phyloP scores from a whole-genome alignment of 2,797 vertebrate species.

The Siniperca obscura region DNA sequence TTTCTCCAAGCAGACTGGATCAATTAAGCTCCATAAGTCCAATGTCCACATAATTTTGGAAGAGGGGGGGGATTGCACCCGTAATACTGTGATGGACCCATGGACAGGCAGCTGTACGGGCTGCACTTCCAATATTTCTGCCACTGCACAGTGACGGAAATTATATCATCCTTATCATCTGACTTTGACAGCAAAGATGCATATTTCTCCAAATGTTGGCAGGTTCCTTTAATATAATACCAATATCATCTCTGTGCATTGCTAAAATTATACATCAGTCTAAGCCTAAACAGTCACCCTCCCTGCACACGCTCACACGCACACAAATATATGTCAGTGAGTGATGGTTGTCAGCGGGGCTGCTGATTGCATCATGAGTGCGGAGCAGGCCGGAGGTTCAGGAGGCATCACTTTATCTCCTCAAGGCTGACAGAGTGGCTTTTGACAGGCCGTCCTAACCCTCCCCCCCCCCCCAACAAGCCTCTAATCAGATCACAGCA shows the following conservation, averaged over 20 bases:
- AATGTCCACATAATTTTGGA: not conserved
- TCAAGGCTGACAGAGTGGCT: slow-evolving; percentile 86
- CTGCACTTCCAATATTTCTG: not conserved
- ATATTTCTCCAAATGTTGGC: not conserved
- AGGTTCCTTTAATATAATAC: not conserved
- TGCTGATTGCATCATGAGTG: slow-evolving; percentile 83
- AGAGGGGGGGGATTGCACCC: too few relatives aligned
- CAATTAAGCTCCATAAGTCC: not conserved
- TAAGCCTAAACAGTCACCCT: not conserved
- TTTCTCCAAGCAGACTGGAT: not conserved
- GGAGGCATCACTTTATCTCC: slow-evolving; percentile 83
- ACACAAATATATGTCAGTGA: slow-evolving; percentile 50
- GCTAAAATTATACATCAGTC: not conserved
- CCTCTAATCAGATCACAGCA: slow-evolving; percentile 71
- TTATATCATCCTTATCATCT: not conserved
- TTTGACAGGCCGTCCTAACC: slow-evolving; percentile 83
- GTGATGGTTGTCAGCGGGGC: slow-evolving; percentile 69
- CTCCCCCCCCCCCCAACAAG: slow-evolving; percentile 20
- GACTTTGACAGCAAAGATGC: not conserved
- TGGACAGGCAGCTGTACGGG: not conserved
- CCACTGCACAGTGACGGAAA: not conserved
- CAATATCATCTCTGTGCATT: not conserved
- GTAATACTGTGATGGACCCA: not conserved
- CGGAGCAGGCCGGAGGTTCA: slow-evolving; percentile 78
- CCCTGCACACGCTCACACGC: slow-evolving; percentile 27